Evolutionary conservation across 2,888 invertebrate genomes (phyloP).

Genomic region (Eupithecia vulgata): DNA sequence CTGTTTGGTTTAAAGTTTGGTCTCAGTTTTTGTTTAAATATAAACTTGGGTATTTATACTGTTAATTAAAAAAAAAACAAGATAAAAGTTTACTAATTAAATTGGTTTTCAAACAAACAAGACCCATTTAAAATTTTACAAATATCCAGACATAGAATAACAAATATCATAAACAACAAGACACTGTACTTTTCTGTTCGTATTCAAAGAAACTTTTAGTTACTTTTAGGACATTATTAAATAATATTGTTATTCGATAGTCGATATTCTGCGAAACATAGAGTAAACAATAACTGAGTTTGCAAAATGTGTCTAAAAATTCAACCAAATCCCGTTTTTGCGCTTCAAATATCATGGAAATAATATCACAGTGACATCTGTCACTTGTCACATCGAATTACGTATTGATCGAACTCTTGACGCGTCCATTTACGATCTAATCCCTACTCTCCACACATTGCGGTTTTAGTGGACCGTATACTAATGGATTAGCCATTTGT

Average conservation of each 20-base stretch:
- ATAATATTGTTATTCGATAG: not conserved
- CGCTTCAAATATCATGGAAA: not conserved
- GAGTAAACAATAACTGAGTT: too few species aligned
- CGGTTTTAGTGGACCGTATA: constrained; percentile 62
- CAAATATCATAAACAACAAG: constrained; percentile 17
- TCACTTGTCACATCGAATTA: constrained; percentile 29
- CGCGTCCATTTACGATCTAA: constrained; percentile 64
- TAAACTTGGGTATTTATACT: too few species aligned
- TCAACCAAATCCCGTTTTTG: not conserved
- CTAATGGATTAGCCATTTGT: constrained; percentile 83
- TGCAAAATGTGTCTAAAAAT: not conserved
- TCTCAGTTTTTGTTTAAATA: too few species aligned
- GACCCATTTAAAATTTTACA: constrained; percentile 19
- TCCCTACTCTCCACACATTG: constrained; percentile 59
- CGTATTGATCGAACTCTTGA: constrained; percentile 46
- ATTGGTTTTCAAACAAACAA: constrained; percentile 16
- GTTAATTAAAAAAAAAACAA: not conserved
- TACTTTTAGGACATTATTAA: not conserved
- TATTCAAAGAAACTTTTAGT: too few species aligned
- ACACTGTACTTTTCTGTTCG: not conserved
- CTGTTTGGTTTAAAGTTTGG: too few species aligned
- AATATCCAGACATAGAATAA: constrained; percentile 8
- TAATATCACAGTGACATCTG: constrained; percentile 16
- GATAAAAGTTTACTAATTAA: constrained; percentile 19
- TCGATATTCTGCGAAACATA: too few species aligned